Evolutionary conservation across 2,113 vertebrate species (phyloP), one percentile per base, ranked within the genome.

Genomic region (Apistogramma diplotaenia): DNA sequence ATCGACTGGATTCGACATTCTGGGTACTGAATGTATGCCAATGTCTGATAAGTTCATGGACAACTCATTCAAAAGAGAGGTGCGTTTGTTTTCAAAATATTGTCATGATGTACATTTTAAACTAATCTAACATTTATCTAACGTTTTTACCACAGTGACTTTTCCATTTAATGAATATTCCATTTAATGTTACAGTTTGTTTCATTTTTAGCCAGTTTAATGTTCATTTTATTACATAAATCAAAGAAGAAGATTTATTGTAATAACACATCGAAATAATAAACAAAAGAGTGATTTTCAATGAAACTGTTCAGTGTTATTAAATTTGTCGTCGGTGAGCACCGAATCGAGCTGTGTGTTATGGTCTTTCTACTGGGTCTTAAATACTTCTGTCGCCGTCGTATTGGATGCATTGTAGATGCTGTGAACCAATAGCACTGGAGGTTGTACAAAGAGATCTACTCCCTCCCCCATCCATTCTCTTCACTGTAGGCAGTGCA

Each of bases 391-490:
- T 57, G 40, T 12, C 11, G 58, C 2, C 4, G 0, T 56, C 10
- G 49, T 4, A 79, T 62, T 86, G 74, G 78, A 25, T 71, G 55
- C 8, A 8, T 16, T 29, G n/a, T 43, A 4, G n/a, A 46, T 35
- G 37, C 55, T 67, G 11, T 78, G 59, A 5, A 18, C 87, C 87
- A 89, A 86, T 89, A 81, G 84, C 37, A 74, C 15, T 7, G 29
- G 8, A 60, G 57, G 23, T 37, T 78, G 74, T 88, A 96, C 76
- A 88, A 88, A 88, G 87, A 83, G 87, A 88, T 88, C 87, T 88
- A 88, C 76, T 85, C 83, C 87, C 80, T 81, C 87, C 84, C 84
- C 81, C 81, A 4, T 54, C 43, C 51, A 59, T 27, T 21, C 59
- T 77, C 35, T 2, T 6, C 59, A 81, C 33, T 81, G 25, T 70